Percentiles rank a stretch among this genome's conserved stretches.
phyloP scores from a whole-genome alignment of 2,888 invertebrate genomes.

The Oscheius onirici region DNA sequence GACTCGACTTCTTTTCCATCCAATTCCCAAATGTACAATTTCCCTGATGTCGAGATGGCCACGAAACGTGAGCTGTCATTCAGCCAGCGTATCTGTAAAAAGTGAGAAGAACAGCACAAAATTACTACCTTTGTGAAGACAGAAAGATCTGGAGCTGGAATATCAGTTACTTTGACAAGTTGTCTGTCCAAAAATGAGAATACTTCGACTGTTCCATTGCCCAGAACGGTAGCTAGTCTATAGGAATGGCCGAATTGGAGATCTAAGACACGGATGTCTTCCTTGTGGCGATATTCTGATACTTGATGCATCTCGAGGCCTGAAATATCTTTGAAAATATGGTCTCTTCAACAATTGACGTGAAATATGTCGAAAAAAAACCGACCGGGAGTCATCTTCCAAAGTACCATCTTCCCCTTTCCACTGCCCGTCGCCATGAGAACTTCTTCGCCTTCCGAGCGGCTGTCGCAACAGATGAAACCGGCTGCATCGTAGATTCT shows the following conservation, averaged over 20 bases:
- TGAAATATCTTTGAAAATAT: neutral
- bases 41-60: conserved; percentile 17
- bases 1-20: neutral
- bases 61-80: neutral
- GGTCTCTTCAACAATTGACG: no score
- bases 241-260: neutral
- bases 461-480: conserved; percentile 3
- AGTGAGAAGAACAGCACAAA: neutral
- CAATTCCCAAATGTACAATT: neutral
- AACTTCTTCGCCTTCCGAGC: neutral
- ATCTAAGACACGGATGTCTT: conserved; percentile 1
- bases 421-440: conserved; percentile 18
- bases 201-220: neutral
- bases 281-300: neutral
- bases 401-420: conserved; percentile 18
- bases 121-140: conserved; percentile 17
- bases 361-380: neutral
- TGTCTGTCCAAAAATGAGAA: neutral
- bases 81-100: conserved; percentile 11
- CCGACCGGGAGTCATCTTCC: conserved; percentile 1
- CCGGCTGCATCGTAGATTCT: conserved; percentile 1
- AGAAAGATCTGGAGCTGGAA: conserved; percentile 16
- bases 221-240: neutral
- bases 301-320: neutral
- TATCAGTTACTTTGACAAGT: neutral